These are phyloP conservation scores for Heliocidaris erythrogramma DNA, from an alignment of 35 echinoderm and acorn worm species.

Conservation along the genomic window DNA sequence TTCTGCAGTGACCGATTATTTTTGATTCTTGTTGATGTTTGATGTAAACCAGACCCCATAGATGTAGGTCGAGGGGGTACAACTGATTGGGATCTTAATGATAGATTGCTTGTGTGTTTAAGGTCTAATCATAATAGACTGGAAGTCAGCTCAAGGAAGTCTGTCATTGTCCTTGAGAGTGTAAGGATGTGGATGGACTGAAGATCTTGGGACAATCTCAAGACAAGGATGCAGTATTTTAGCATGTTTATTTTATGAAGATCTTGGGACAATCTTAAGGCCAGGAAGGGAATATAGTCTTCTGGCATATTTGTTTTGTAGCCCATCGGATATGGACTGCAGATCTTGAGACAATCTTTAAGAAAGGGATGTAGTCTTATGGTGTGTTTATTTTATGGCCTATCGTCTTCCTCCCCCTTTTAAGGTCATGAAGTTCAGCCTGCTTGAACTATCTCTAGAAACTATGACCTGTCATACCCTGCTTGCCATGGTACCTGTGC, in stretches of 20 bases:
- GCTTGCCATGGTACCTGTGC: too few species aligned
- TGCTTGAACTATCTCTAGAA: too few species aligned
- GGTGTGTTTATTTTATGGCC: too few species aligned
- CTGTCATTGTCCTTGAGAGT: not conserved
- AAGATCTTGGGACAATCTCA: not conserved
- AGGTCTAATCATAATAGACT: slow-evolving; percentile 1
- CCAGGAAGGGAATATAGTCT: too few species aligned
- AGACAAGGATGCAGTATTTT: not conserved
- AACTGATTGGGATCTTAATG: not conserved
- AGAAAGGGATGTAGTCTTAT: too few species aligned
- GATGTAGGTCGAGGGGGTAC: not conserved
- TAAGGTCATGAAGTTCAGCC: not conserved
- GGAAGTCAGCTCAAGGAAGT: not conserved
- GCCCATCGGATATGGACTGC: too few species aligned
- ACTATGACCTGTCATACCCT: too few species aligned
- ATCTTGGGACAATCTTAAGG: too few species aligned
- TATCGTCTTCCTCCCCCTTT: not conserved
- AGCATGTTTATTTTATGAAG: not conserved
- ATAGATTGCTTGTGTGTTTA: slow-evolving; percentile 1
- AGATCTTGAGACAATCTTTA: too few species aligned
- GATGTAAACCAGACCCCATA: not conserved
- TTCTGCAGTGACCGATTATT: too few species aligned
- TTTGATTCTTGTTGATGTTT: not conserved
- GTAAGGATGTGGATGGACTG: not conserved
- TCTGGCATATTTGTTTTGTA: too few species aligned